Percentiles rank a stretch among this genome's conserved stretches.
phyloP scores from a whole-genome alignment of 2,797 vertebrate species.

The Parambassis ranga region DNA sequence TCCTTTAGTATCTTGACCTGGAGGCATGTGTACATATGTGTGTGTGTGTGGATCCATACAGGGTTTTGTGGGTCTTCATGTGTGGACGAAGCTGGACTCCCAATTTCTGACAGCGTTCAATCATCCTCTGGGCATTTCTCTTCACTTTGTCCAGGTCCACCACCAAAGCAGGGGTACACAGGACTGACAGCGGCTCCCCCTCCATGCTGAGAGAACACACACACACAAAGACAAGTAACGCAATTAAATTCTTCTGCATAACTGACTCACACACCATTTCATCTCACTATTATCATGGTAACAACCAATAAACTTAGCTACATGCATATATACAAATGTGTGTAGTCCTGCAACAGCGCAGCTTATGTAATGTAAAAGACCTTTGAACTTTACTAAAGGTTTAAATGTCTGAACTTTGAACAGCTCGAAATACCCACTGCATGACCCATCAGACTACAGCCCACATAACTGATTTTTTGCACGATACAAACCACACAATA shows the following conservation, averaged over 20 bases:
- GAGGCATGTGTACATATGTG: not conserved
- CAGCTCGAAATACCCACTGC: no score
- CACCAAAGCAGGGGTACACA: conserved; percentile 82
- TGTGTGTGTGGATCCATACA: conserved; percentile 63
- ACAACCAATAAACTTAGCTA: no score
- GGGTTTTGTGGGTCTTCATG: conserved; percentile 89
- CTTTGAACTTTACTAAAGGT: conserved; percentile 12
- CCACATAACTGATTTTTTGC: no score
- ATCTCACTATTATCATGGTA: not conserved
- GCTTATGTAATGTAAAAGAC: not conserved
- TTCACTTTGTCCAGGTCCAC: conserved; percentile 77
- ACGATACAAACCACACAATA: not conserved
- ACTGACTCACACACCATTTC: not conserved
- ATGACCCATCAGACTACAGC: no score
- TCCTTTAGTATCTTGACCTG: not conserved
- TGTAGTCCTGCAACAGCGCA: not conserved
- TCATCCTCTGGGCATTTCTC: conserved; percentile 79
- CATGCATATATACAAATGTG: no score
- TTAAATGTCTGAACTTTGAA: no score
- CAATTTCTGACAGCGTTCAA: conserved; percentile 70
- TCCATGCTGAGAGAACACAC: conserved; percentile 48
- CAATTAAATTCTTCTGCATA: conserved; percentile 56
- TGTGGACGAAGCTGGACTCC: conserved; percentile 85
- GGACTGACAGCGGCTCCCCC: conserved; percentile 43
- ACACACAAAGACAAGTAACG: not conserved